Percentiles rank a stretch among this genome's conserved stretches.
Conservation (phyloP, 2,113 vertebrate genomes). For the Tapirus terrestris region DNA sequence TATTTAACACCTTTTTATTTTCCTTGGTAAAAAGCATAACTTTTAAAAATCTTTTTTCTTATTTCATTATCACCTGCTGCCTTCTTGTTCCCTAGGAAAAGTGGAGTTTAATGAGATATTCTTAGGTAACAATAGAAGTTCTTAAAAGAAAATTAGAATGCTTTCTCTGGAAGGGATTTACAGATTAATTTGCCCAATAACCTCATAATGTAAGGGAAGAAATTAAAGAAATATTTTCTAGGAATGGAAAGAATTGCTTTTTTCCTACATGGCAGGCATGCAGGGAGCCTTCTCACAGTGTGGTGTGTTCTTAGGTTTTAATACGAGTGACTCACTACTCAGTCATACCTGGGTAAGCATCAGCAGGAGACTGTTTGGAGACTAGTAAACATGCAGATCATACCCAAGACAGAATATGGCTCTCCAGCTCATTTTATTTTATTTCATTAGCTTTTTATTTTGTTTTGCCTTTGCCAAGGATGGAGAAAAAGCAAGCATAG, state of each 20-base stretch:
- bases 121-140: conserved; percentile 36
- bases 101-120: conserved; percentile 38
- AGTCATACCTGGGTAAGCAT: neutral
- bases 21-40: neutral
- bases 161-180: neutral
- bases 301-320: neutral
- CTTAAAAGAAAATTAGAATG: conserved; percentile 55
- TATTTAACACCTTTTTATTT: conserved; percentile 56
- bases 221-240: conserved; percentile 38
- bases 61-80: conserved; percentile 44
- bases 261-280: neutral
- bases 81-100: conserved; percentile 23
- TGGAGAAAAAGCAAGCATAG: neutral
- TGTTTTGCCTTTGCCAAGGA: neutral
- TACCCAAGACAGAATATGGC: neutral
- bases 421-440: neutral
- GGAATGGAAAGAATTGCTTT: neutral
- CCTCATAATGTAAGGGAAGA: neutral
- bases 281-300: neutral
- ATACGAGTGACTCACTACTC: neutral
- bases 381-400: neutral
- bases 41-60: conserved; percentile 28
- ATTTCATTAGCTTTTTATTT: neutral
- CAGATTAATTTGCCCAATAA: conserved; percentile 47
- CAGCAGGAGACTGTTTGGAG: neutral